Conservation (phyloP, 2,888 invertebrate species). For the Caradrina clavipalpis region DNA sequence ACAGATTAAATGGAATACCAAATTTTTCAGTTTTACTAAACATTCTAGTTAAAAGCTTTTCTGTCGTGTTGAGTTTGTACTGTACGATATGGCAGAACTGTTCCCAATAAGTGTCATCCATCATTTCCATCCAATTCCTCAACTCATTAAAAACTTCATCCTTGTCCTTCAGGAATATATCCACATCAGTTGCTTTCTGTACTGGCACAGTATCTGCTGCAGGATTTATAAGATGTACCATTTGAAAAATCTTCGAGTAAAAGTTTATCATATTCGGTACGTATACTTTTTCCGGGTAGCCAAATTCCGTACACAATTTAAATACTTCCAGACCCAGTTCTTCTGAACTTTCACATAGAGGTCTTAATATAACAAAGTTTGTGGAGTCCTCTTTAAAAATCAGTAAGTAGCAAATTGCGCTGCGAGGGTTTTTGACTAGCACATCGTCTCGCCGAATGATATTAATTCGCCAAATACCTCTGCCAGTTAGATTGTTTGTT, state of each 20-base stretch:
- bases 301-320: slow-evolving; percentile 49
- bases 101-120: slow-evolving; percentile 30
- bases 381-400: slow-evolving; percentile 37
- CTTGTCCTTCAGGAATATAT: slow-evolving; percentile 27
- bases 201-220: background rate
- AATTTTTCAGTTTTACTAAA: background rate
- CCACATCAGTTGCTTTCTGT: accelerated
- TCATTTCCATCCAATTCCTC: slow-evolving; percentile 11
- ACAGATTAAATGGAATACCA: slow-evolving; percentile 41
- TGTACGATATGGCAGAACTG: slow-evolving; percentile 48
- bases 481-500: background rate
- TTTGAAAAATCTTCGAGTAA: slow-evolving; percentile 10
- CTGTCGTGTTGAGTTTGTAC: slow-evolving; percentile 47
- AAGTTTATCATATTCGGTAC: slow-evolving; percentile 13
- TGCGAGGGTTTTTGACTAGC: background rate
- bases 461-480: slow-evolving; percentile 45
- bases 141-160: slow-evolving; percentile 26
- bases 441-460: slow-evolving; percentile 5
- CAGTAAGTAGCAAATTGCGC: slow-evolving; percentile 3
- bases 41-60: slow-evolving; percentile 23
- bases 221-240: background rate
- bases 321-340: slow-evolving; percentile 40
- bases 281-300: slow-evolving; percentile 30
- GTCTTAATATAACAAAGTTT: slow-evolving; percentile 44
- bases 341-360: slow-evolving; percentile 5